phyloP scores from a whole-genome alignment of 2,888 invertebrate species.

The Hydrotaea diabolus region DNA sequence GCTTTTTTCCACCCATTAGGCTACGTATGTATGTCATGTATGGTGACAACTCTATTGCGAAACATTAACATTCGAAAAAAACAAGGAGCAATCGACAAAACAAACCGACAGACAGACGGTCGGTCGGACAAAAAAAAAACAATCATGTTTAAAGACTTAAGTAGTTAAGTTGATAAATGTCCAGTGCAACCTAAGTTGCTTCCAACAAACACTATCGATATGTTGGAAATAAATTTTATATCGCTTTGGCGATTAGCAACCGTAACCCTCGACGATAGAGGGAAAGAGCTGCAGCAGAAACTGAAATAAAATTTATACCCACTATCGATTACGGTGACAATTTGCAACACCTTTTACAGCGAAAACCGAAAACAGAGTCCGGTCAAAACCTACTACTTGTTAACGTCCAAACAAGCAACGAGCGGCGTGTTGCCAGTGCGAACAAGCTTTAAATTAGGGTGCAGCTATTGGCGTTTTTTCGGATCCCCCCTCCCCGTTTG shows the following conservation, averaged over 20 bases:
- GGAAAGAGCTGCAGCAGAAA: background rate
- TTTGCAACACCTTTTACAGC: slow-evolving; percentile 61
- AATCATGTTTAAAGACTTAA: slow-evolving; percentile 59
- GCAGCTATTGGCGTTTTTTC: slow-evolving; percentile 57
- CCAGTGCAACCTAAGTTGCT: background rate
- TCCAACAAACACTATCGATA: slow-evolving; percentile 45
- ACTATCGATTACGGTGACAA: slow-evolving; percentile 61
- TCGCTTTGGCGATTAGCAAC: slow-evolving; percentile 16
- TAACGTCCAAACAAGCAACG: background rate
- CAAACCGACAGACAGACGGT: background rate
- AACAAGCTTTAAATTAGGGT: slow-evolving; percentile 49
- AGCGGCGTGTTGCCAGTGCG: background rate
- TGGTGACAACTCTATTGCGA: slow-evolving; percentile 63
- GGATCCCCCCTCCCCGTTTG: background rate
- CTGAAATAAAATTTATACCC: slow-evolving; percentile 58
- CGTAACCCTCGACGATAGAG: slow-evolving; percentile 6
- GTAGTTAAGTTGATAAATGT: slow-evolving; percentile 63
- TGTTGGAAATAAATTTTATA: slow-evolving; percentile 42
- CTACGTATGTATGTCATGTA: background rate
- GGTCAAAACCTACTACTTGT: slow-evolving; percentile 25
- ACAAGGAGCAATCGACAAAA: background rate
- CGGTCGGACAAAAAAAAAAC: background rate
- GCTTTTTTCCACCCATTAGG: background rate
- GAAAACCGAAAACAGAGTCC: background rate
- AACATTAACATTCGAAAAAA: slow-evolving; percentile 19